Conservation (phyloP, 1,140 invertebrate species). For the Scaptomyza montana region DNA sequence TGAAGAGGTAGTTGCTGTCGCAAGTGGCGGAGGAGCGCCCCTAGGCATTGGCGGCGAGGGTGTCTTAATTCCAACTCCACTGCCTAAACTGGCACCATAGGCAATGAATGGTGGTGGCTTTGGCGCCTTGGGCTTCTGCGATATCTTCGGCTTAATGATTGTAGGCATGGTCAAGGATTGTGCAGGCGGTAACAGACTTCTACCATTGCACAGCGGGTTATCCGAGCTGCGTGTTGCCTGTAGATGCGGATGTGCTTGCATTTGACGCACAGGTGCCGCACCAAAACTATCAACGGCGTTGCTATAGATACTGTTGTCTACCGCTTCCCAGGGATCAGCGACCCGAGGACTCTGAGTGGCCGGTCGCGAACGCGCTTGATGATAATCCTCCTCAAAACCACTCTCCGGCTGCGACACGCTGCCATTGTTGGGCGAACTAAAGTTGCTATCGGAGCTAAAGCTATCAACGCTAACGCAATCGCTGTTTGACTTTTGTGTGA, state of each 20-base stretch:
- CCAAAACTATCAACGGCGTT: conserved; percentile 60
- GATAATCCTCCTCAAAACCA: conserved; percentile 91
- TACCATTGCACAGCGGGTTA: conserved; percentile 84
- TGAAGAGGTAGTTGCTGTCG: conserved; percentile 67
- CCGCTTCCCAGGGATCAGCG: conserved; percentile 84
- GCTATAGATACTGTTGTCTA: conserved; percentile 79
- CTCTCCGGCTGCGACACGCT: conserved; percentile 90
- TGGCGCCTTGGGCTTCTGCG: conserved; percentile 75
- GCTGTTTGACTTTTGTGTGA: conserved; percentile 89
- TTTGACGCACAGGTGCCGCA: conserved; percentile 73
- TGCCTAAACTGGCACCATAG: not conserved
- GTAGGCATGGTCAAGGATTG: conserved; percentile 86
- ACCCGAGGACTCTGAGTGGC: conserved; percentile 83
- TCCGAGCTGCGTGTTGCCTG: conserved; percentile 59
- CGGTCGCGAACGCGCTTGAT: conserved; percentile 83
- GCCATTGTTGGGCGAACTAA: conserved; percentile 85
- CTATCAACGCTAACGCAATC: conserved; percentile 90
- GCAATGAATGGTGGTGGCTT: conserved; percentile 70
- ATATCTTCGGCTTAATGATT: conserved; percentile 86
- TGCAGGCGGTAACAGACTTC: conserved; percentile 74
- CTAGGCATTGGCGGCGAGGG: conserved; percentile 91
- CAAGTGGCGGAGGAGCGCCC: conserved; percentile 89
- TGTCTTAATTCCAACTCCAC: conserved; percentile 20
- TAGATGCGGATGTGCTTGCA: conserved; percentile 46
- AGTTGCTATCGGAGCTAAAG: conserved; percentile 88